These are phyloP conservation scores for Sebastes umbrosus DNA, from an alignment of 2,797 vertebrate genomes.

Conservation along the genomic window DNA sequence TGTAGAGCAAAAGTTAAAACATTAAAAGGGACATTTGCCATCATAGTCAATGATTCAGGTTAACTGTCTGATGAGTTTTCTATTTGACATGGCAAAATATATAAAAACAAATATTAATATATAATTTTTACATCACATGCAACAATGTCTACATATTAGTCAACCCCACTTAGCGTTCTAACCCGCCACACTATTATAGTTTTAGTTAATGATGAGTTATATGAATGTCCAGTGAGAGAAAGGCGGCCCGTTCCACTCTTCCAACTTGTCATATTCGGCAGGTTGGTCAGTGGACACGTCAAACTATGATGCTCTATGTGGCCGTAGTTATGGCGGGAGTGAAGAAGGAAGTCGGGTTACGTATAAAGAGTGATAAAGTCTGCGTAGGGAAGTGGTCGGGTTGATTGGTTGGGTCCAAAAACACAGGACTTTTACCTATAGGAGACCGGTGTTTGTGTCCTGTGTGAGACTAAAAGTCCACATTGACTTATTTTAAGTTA, in stretches of 20 bases:
- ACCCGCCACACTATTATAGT: no score
- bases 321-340: background rate
- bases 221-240: background rate
- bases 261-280: background rate
- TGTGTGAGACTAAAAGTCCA: no score
- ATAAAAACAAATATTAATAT: background rate
- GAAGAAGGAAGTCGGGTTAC: background rate
- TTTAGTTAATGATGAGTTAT: background rate
- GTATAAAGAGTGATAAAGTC: background rate
- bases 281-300: accelerated
- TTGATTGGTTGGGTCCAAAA: background rate
- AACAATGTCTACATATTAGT: background rate
- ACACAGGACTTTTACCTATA: background rate
- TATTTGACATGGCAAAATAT: background rate
- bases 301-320: background rate
- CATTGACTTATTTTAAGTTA: no score
- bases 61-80: background rate
- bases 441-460: background rate
- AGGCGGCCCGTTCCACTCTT: background rate
- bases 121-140: background rate
- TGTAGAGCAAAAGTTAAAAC: background rate
- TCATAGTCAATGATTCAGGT: no score
- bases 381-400: background rate
- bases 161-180: background rate
- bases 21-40: background rate